These are phyloP conservation scores for Arrhopalites spinosus DNA, from an alignment of 2,888 invertebrate species.

Conservation along the genomic window DNA sequence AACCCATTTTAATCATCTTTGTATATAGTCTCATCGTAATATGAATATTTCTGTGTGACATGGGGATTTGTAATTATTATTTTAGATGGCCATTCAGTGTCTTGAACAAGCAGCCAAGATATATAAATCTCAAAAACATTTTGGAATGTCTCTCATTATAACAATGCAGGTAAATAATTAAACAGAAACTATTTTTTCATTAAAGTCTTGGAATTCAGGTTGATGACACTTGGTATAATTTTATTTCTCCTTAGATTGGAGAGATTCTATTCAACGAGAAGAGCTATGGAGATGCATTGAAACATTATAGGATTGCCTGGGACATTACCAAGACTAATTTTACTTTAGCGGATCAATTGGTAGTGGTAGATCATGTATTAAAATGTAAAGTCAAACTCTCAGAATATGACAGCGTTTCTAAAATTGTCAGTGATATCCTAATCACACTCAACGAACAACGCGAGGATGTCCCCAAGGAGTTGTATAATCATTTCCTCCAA, in stretches of 20 bases:
- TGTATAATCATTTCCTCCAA: slow-evolving; percentile 12
- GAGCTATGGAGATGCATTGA: slow-evolving; percentile 51
- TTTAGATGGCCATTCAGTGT: slow-evolving; percentile 49
- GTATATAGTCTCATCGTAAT: not conserved
- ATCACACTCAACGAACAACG: slow-evolving; percentile 30
- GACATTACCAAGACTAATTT: slow-evolving; percentile 47
- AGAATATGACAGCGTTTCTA: slow-evolving; percentile 53
- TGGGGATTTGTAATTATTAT: not conserved
- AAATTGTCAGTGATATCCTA: slow-evolving; percentile 49
- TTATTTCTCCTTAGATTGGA: slow-evolving; percentile 33
- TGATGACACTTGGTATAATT: not conserved
- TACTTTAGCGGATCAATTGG: slow-evolving; percentile 49
- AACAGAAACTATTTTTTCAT: not conserved
- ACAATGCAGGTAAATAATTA: slow-evolving; percentile 43
- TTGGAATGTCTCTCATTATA: slow-evolving; percentile 43
- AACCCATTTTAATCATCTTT: slow-evolving; percentile 6
- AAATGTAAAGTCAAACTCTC: slow-evolving; percentile 51
- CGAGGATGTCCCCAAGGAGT: slow-evolving; percentile 27
- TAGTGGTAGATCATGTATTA: slow-evolving; percentile 45
- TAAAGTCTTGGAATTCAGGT: not conserved
- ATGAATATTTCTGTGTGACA: no score
- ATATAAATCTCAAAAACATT: slow-evolving; percentile 47
- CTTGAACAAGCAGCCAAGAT: slow-evolving; percentile 49
- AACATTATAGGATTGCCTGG: slow-evolving; percentile 48
- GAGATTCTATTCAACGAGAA: slow-evolving; percentile 41